A percentile compares a stretch with the other conserved stretches of the same genome.
Conservation (phyloP, 2,888 invertebrate species). For the Catonia carolina region DNA sequence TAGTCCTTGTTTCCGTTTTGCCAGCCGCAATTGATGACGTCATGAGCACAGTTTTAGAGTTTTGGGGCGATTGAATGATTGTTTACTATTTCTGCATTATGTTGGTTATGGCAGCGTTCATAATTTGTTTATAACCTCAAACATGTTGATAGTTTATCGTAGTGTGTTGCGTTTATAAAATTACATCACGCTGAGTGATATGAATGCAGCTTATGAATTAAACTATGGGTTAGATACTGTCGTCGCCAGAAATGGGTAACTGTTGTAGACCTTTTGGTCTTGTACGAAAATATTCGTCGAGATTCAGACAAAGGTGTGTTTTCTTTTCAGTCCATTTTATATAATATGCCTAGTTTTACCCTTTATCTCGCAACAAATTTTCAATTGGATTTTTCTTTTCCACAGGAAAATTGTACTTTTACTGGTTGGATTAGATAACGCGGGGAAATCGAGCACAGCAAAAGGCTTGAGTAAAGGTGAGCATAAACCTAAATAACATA, state of each 20-base stretch:
- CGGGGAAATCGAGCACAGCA: conserved; percentile 80
- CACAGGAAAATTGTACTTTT: conserved; percentile 64
- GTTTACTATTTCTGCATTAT: no score
- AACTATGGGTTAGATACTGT: background rate
- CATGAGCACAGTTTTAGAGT: no score
- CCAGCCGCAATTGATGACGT: no score
- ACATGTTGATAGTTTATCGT: no score
- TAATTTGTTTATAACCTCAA: no score
- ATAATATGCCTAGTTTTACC: background rate
- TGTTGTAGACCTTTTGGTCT: conserved; percentile 12
- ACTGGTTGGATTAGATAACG: conserved; percentile 84
- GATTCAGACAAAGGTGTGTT: conserved; percentile 10
- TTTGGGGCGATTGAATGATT: no score
- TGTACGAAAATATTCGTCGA: conserved; percentile 16
- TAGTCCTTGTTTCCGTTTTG: no score
- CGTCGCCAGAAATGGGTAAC: background rate
- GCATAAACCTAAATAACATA: no score
- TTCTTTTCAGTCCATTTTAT: background rate
- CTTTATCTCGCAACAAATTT: background rate
- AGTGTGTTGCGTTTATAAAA: no score
- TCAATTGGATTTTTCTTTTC: conserved; percentile 27
- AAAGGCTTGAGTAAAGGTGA: conserved; percentile 60
- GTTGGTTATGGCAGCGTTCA: no score
- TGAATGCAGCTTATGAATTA: no score
- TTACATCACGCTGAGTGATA: no score